These are phyloP conservation scores for Phalacrocorax carbo DNA, from an alignment of 2,113 vertebrate species.

Conservation along the genomic window DNA sequence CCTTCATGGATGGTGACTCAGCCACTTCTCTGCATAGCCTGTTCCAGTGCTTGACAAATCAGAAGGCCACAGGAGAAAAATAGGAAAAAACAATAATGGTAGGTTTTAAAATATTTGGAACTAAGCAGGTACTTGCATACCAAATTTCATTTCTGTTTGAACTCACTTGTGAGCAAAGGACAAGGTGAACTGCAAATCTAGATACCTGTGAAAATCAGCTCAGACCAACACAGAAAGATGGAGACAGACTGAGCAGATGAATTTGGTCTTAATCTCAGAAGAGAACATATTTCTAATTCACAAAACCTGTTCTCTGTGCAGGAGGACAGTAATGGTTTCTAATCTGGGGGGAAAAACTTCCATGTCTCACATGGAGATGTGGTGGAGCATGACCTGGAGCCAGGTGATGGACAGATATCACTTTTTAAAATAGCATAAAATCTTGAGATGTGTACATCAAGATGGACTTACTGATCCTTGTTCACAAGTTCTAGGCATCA, in stretches of 20 bases:
- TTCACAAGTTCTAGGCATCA: background rate
- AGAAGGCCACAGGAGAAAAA: background rate
- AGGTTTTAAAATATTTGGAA: background rate
- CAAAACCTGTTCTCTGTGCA: background rate
- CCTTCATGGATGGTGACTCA: background rate
- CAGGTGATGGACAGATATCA: background rate
- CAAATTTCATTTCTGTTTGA: background rate
- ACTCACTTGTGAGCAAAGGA: background rate
- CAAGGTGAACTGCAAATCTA: background rate
- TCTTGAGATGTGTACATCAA: background rate
- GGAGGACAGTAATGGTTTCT: background rate
- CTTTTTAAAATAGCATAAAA: background rate
- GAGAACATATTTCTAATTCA: background rate
- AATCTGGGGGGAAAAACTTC: too few relatives aligned
- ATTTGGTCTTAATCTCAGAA: background rate
- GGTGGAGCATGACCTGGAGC: background rate
- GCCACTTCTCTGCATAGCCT: background rate
- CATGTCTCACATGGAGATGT: background rate
- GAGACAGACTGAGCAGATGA: background rate
- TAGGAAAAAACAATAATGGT: background rate
- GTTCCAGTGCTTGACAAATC: background rate
- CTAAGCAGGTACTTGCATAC: background rate
- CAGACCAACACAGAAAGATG: background rate
- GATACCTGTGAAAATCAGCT: background rate
- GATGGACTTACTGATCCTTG: background rate